Base-by-base conservation (phyloP, 2,113 vertebrate genomes). In the Eulemur macaco region DNA sequence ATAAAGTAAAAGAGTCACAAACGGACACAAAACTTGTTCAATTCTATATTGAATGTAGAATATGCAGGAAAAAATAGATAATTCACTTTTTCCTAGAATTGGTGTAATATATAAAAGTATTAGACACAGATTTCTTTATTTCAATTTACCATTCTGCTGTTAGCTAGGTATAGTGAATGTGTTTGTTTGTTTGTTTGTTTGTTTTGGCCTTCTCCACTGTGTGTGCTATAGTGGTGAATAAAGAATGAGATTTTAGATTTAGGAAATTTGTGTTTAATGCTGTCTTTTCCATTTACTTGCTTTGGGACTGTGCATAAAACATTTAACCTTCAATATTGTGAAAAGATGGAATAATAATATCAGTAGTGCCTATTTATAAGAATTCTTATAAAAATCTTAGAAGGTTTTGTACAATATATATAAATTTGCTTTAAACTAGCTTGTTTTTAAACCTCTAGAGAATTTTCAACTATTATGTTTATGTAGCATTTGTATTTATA, bases 111-210 rank as follows among this genome's bases (percentile, higher is more conserved):
- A 34, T 56, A 50, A 21, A 34, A 69, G 71, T 64, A 78, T 58
- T 86, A 20, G 52, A 29, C 18, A 77, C 31, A 3, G 39, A 60
- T 71, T 97, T 66, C 39, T 94, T 90, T 78, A 58, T 89, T 93
- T 89, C 76, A 93, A 42, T 94, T 94, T 86, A 45, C 60, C 69
- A 77, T 69, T 54, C 71, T 80, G 27, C 54, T 94, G 37, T 93
- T 78, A 76, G 39, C 0, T 8, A 83, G 7, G 50, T 54, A 4
- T 25, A 76, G 69, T 37, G 25, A 82, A 64, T 42, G 73, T 47
- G 39, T 39, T 39, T 39, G 37, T 39, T 39, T 39, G 37, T 39
- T 39, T 39, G 37, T 39, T 39, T 39, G 37, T 71, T 11, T 1
- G 29, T 58, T 76, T 73, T 93, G 42, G 12, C 27, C 11, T 74